These are phyloP conservation scores for Piezodorus guildinii DNA, from an alignment of 1,140 invertebrate species.

Conservation along the genomic window DNA sequence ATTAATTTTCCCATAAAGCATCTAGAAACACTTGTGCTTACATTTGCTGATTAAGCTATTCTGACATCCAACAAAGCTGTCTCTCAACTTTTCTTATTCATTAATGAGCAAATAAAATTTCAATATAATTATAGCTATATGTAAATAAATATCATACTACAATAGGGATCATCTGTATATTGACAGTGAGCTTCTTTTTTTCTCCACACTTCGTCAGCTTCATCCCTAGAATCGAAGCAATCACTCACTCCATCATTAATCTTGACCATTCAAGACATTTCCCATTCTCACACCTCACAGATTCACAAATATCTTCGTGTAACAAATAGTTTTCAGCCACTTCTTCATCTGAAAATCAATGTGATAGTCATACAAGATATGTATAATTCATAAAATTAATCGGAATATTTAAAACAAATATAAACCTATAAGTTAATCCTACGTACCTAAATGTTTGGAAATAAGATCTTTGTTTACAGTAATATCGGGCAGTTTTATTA, in stretches of 20 bases:
- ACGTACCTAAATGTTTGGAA: not conserved
- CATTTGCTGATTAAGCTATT: too few relatives aligned
- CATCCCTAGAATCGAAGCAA: slow-evolving; percentile 56
- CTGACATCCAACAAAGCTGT: too few relatives aligned
- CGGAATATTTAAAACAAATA: too few relatives aligned
- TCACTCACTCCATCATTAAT: slow-evolving; percentile 58
- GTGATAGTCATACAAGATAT: too few relatives aligned
- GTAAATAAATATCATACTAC: slow-evolving; percentile 11
- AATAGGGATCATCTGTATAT: slow-evolving; percentile 26
- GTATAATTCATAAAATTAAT: too few relatives aligned
- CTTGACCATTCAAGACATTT: slow-evolving; percentile 47
- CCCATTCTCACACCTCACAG: slow-evolving; percentile 55
- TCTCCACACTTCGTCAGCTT: slow-evolving; percentile 40
- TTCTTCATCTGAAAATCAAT: not conserved
- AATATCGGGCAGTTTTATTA: not conserved
- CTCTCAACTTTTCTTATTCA: too few relatives aligned
- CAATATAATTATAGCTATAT: slow-evolving; percentile 13
- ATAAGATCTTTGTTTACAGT: not conserved
- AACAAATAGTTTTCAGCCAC: not conserved
- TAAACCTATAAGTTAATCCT: too few relatives aligned
- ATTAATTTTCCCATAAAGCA: too few relatives aligned
- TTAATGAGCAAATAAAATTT: too few relatives aligned
- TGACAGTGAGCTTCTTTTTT: slow-evolving; percentile 28
- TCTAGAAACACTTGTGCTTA: too few relatives aligned
- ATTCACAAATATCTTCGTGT: slow-evolving; percentile 36